Evolutionary conservation across 2,113 vertebrate genomes (phyloP).

Genomic region (Pipa parva): DNA sequence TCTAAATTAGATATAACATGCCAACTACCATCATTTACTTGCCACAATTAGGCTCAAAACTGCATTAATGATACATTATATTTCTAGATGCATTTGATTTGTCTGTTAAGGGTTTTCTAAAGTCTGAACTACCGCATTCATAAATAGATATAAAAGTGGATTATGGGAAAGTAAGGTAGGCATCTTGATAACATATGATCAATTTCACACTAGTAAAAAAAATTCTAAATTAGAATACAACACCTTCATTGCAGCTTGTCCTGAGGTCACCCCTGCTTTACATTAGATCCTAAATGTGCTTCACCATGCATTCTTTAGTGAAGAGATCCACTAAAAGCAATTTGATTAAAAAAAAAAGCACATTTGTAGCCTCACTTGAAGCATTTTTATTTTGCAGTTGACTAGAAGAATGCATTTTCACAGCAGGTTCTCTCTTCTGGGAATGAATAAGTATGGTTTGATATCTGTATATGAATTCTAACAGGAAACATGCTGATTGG

Average conservation of each 20-base stretch:
- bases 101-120: no score
- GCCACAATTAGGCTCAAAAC: no score
- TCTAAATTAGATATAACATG: no score
- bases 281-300: constrained; percentile 9
- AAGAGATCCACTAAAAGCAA: background rate
- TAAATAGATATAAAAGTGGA: background rate
- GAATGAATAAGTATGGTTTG: background rate
- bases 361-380: background rate
- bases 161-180: constrained; percentile 13
- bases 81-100: no score
- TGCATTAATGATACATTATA: no score
- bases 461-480: background rate
- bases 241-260: constrained; percentile 24
- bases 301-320: background rate
- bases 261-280: constrained; percentile 39
- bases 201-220: no score
- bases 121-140: background rate
- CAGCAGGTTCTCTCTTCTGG: background rate
- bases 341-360: background rate
- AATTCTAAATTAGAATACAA: constrained; percentile 2
- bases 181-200: constrained; percentile 9
- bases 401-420: background rate
- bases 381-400: background rate
- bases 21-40: no score
- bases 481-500: background rate